These are phyloP conservation scores for Carpatolechia fugitivella DNA, from an alignment of 2,888 invertebrate species.

Conservation along the genomic window DNA sequence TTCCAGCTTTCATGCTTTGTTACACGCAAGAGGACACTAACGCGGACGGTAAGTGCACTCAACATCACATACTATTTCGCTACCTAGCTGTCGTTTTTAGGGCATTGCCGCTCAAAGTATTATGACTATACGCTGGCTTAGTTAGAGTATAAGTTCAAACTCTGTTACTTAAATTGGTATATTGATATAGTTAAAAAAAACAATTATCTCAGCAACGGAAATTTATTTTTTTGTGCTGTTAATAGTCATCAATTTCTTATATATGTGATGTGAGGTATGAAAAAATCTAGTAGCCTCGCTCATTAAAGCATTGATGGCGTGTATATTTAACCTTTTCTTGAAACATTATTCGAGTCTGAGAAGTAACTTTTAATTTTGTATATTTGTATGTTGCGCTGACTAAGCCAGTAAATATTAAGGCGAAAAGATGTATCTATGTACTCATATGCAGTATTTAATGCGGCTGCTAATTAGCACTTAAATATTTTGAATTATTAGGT, in stretches of 20 bases:
- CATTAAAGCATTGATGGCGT: too few species aligned
- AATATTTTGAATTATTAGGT: slow-evolving; percentile 42
- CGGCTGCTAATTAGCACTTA: slow-evolving; percentile 67
- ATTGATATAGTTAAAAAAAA: too few species aligned
- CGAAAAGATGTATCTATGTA: not conserved
- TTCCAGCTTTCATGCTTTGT: slow-evolving; percentile 96
- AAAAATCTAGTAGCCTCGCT: too few species aligned
- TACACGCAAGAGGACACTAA: slow-evolving; percentile 95
- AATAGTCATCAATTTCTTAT: too few species aligned
- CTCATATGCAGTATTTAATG: slow-evolving; percentile 55
- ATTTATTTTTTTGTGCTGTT: too few species aligned
- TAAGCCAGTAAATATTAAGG: not conserved
- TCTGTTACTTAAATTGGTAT: too few species aligned
- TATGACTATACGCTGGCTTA: slow-evolving; percentile 45
- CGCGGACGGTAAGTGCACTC: slow-evolving; percentile 88
- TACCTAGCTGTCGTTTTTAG: slow-evolving; percentile 49
- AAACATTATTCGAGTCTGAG: too few species aligned
- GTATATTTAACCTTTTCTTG: too few species aligned
- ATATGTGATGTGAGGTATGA: too few species aligned
- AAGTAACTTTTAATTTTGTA: too few species aligned
- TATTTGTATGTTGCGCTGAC: not conserved
- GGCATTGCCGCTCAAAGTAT: slow-evolving; percentile 39
- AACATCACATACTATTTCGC: slow-evolving; percentile 34
- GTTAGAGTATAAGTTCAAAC: too few species aligned
- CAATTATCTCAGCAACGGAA: too few species aligned